These are phyloP conservation scores for Molanna angustata DNA, from an alignment of 2,888 invertebrate genomes.

Conservation along the genomic window DNA sequence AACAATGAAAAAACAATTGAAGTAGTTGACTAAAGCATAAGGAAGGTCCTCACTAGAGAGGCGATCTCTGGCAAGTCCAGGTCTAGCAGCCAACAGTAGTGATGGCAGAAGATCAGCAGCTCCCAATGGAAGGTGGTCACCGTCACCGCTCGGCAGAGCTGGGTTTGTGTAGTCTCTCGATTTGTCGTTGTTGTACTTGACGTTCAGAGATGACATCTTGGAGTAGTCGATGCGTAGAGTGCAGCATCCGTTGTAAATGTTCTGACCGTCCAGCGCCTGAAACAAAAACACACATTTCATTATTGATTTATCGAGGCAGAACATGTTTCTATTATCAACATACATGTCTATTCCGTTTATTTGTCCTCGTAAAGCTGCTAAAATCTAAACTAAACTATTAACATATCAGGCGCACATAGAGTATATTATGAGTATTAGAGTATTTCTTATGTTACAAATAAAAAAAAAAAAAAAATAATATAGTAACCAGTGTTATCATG, in stretches of 20 bases:
- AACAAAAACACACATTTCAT: no score
- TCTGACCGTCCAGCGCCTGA: constrained; percentile 94
- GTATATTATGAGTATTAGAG: no score
- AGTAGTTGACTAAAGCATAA: not conserved
- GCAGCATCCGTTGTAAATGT: constrained; percentile 99
- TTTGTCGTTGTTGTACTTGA: constrained; percentile 99
- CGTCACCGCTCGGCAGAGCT: constrained; percentile 92
- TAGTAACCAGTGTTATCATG: no score
- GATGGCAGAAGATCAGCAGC: constrained; percentile 61
- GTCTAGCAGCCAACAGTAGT: constrained; percentile 54
- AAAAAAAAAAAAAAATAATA: no score
- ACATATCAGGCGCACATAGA: no score
- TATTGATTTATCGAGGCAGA: no score
- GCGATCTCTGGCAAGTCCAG: constrained; percentile 51
- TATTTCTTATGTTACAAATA: no score
- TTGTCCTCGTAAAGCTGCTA: no score
- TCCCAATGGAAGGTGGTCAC: constrained; percentile 63
- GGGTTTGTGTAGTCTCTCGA: constrained; percentile 99
- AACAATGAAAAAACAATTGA: not conserved
- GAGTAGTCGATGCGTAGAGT: constrained; percentile 99
- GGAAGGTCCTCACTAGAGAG: constrained; percentile 41
- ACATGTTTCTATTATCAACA: no score
- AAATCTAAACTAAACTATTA: no score
- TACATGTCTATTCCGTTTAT: no score
- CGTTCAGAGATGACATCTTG: constrained; percentile 96